Percentiles rank a stretch among this genome's conserved stretches.
phyloP scores from a whole-genome alignment of 2,113 vertebrate genomes.

The Carassius carassius region DNA sequence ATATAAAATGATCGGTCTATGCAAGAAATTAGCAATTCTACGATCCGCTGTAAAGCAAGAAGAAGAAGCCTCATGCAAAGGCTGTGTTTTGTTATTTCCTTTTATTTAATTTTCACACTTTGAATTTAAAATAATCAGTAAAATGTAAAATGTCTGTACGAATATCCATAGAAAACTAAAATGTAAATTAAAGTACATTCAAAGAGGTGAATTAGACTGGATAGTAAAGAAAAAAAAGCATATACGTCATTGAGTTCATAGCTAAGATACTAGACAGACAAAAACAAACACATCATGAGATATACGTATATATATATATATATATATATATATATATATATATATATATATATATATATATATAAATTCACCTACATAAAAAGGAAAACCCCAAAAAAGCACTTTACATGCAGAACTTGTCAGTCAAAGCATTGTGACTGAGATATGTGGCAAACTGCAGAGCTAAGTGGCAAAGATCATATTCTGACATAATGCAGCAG shows the following conservation, averaged over 20 bases:
- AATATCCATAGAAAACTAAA: neutral
- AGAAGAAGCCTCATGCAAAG: no score
- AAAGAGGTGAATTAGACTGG: neutral
- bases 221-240: neutral
- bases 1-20: no score
- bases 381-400: neutral
- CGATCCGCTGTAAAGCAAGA: no score
- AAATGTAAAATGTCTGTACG: neutral
- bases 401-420: neutral
- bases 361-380: no score
- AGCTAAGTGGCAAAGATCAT: conserved; percentile 17
- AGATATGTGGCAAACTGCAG: neutral
- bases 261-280: neutral
- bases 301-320: no score
- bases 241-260: no score
- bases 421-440: neutral
- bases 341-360: no score
- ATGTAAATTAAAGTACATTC: neutral
- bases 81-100: no score
- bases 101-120: no score
- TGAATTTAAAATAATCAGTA: no score
- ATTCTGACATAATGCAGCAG: conserved; percentile 16
- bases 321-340: no score
- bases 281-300: neutral
- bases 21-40: no score